phyloP scores from a whole-genome alignment of 2,888 invertebrate genomes.

The Drosophila mettleri region DNA sequence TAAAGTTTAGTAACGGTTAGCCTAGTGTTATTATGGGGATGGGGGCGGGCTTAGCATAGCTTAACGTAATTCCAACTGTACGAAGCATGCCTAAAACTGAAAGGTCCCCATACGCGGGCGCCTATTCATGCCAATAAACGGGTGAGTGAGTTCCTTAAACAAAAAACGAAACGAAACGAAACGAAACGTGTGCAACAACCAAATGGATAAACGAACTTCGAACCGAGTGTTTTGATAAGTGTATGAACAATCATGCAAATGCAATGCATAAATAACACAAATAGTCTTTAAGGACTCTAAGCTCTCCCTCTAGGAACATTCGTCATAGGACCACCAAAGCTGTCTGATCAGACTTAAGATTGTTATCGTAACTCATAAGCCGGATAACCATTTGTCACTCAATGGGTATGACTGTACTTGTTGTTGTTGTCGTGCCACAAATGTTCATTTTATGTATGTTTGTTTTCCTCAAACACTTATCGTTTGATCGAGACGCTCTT shows the following conservation, averaged over 20 bases:
- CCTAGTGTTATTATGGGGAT: conserved; percentile 26
- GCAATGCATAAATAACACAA: conserved; percentile 2
- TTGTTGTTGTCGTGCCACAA: conserved; percentile 63
- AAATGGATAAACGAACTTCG: conserved; percentile 45
- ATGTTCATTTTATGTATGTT: conserved; percentile 42
- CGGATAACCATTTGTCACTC: conserved; percentile 53
- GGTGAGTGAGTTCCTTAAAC: conserved; percentile 69
- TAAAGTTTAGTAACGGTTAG: conserved; percentile 51
- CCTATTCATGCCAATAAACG: conserved; percentile 44
- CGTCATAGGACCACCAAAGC: conserved; percentile 59
- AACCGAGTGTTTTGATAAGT: conserved; percentile 49
- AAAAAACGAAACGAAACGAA: conserved; percentile 11
- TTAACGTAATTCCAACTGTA: conserved; percentile 61
- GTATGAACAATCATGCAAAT: conserved; percentile 27
- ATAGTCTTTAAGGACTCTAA: conserved; percentile 42
- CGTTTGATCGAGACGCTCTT: conserved; percentile 39
- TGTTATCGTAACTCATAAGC: conserved; percentile 56
- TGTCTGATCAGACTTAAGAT: conserved; percentile 56
- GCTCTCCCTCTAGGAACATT: conserved; percentile 52
- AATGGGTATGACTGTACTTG: conserved; percentile 64
- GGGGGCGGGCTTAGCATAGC: conserved; percentile 49
- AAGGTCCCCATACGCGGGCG: conserved; percentile 34
- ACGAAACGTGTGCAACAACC: conserved; percentile 31
- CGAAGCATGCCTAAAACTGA: conserved; percentile 46
- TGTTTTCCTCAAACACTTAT: conserved; percentile 41